A percentile compares a stretch with the other conserved stretches of the same genome.
Evolutionary conservation across 2,113 vertebrate genomes (phyloP).

Genomic region (Anseranas semipalmata): DNA sequence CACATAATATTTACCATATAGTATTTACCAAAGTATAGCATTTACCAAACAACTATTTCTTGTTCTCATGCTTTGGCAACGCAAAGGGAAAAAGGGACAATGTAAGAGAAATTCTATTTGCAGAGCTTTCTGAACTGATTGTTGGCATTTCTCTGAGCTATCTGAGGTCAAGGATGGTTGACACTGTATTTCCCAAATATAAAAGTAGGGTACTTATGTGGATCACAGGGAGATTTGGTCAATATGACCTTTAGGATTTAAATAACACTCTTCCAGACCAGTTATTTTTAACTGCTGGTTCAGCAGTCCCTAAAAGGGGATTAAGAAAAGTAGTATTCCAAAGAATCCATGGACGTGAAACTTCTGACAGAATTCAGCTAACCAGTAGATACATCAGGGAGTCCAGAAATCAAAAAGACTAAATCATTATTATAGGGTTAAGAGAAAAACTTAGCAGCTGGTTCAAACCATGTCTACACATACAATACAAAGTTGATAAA

Average conservation of each 20-base stretch:
- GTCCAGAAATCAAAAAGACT: background rate
- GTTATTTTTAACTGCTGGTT: background rate
- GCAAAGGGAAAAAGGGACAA: background rate
- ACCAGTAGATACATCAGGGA: background rate
- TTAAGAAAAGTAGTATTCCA: background rate
- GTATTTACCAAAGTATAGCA: background rate
- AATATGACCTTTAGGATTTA: background rate
- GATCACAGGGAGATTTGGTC: background rate
- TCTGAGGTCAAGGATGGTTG: background rate
- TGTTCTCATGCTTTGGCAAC: background rate
- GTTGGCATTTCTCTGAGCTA: background rate
- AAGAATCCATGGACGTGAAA: background rate
- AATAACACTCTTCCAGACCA: background rate
- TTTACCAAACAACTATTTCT: background rate
- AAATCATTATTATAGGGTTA: background rate
- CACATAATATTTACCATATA: background rate
- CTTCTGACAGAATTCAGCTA: background rate
- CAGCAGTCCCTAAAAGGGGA: background rate
- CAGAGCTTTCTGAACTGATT: background rate
- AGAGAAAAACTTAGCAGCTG: background rate
- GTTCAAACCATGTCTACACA: background rate
- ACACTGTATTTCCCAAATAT: background rate
- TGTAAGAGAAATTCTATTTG: background rate
- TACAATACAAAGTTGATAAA: rapidly evolving
- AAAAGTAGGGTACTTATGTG: background rate